Evolutionary conservation across 2,113 vertebrate genomes (phyloP), one percentile per base, ranked within the genome.

Genomic region (Takifugu flavidus): DNA sequence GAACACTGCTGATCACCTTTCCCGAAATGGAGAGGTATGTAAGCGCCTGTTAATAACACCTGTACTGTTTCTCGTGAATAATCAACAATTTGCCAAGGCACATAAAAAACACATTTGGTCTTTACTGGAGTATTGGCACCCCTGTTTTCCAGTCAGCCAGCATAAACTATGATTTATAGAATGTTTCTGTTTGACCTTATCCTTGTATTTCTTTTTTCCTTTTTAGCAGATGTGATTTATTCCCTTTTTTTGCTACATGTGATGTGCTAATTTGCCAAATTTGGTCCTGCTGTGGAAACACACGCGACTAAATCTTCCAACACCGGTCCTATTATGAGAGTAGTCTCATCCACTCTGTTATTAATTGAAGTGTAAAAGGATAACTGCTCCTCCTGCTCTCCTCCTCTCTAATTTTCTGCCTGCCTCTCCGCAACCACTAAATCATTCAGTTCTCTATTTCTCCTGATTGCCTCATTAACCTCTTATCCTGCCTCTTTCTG

Each of bases 1-100:
- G 77, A 82, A 93, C 94, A 93, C 79, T 98, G 58, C 86, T 97
- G 89, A 92, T 92, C 72, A 88, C 86, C 49, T 89, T 93, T 78
- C 92, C 95, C 77, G 86, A 92, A 88, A 82, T 93, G 75, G 88
- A 90, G 87, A 72, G 88, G 96, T 98, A 71, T 82, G 95, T 94
- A 87, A 74, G 91, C 87, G 56, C n/a, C 46, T 66, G 59, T 69
- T 63, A 81, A 60, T 65, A 70, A 66, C 62, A 46, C 72, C 67
- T 42, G 34, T 45, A 58, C 57, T 68, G 47, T 63, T 60, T 62
- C 62, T 80, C 57, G 67, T 85, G 60, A 82, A 75, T 86, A 79
- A 82, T 83, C 50, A 70, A 83, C 66, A 67, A 53, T 6, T 51
- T 15, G 29, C 34, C 49, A 10, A 5, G 45, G 51, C 12, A 26